Conservation (phyloP, 1,140 invertebrate genomes). For the Cotesia glomerata region DNA sequence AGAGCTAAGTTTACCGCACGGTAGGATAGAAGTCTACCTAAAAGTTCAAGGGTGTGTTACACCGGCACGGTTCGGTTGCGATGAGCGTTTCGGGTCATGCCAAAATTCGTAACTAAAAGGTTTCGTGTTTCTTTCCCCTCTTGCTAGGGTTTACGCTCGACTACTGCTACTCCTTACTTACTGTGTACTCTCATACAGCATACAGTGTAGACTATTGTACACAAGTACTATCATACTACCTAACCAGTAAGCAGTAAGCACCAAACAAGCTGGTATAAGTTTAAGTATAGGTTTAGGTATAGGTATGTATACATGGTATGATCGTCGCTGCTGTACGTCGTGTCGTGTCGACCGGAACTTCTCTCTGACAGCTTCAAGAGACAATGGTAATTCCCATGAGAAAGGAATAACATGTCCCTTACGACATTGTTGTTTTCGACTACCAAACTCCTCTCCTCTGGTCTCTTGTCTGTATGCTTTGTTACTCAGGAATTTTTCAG, state of each 20-base stretch:
- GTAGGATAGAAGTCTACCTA: not conserved
- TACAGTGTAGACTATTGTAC: not conserved
- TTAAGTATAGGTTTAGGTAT: no score
- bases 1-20: constrained; percentile 14
- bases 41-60: constrained; percentile 29
- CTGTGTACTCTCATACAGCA: not conserved
- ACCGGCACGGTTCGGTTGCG: constrained; percentile 22
- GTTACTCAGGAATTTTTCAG: not conserved
- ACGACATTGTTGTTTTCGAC: not conserved
- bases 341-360: constrained; percentile 17
- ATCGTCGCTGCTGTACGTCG: no score
- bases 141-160: not conserved
- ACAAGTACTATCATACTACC: not conserved
- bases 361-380: constrained; percentile 18
- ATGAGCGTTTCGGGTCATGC: constrained; percentile 26
- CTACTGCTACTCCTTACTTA: not conserved
- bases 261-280: no score
- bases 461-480: constrained; percentile 8
- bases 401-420: constrained; percentile 13
- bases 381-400: constrained; percentile 25
- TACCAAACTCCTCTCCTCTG: not conserved
- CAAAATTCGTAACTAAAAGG: constrained; percentile 29
- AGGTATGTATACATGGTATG: no score
- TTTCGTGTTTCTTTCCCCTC: constrained; percentile 11
- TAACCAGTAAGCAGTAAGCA: not conserved